A percentile compares a stretch with the other conserved stretches of the same genome.
Conservation (phyloP, 2,113 vertebrate species). For the Cygnus atratus region DNA sequence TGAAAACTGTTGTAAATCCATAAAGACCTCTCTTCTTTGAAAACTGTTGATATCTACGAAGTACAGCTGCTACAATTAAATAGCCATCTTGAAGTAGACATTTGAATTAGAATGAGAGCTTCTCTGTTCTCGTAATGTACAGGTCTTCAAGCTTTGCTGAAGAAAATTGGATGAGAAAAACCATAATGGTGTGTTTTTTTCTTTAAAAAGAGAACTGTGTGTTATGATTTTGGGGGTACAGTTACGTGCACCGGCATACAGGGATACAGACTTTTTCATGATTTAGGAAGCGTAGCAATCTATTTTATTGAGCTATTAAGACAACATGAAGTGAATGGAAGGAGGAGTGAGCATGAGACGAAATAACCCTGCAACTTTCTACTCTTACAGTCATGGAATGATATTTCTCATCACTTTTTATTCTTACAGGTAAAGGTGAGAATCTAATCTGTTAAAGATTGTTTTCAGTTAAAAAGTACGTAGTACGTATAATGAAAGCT, state of each 20-base stretch:
- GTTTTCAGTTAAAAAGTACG: not conserved
- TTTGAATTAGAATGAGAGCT: not conserved
- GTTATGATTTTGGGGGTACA: not conserved
- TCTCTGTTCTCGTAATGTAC: not conserved
- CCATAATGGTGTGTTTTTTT: fast-evolving
- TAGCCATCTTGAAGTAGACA: not conserved
- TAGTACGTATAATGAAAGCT: not conserved
- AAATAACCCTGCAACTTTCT: not conserved
- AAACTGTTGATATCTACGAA: not conserved
- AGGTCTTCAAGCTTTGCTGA: not conserved
- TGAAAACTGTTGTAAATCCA: not conserved
- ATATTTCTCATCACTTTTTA: not conserved
- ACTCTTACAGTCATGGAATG: not conserved
- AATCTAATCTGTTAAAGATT: not conserved
- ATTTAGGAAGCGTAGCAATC: not conserved
- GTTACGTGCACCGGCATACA: not conserved
- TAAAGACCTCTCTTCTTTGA: not conserved
- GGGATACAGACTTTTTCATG: not conserved
- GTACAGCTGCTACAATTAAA: not conserved
- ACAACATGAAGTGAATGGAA: not conserved
- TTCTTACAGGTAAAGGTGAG: not conserved
- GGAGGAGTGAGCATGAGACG: not conserved
- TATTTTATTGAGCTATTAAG: not conserved
- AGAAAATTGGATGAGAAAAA: not conserved
- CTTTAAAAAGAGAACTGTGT: not conserved